These are phyloP conservation scores for Enteromius treurensis DNA, from an alignment of 2,797 vertebrate genomes.

Conservation along the genomic window DNA sequence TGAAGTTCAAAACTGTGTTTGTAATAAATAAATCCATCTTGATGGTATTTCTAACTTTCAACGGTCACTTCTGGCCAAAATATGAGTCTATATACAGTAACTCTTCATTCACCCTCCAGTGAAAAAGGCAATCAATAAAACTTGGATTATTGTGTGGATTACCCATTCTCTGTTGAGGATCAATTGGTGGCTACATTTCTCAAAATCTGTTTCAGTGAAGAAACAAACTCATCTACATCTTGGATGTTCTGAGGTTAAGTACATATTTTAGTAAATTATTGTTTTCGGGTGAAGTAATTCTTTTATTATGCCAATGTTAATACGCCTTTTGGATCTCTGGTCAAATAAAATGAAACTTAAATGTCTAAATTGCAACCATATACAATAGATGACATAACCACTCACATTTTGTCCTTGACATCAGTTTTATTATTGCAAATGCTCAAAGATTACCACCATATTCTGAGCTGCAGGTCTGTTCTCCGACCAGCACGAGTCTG, in stretches of 20 bases:
- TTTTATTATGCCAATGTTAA: not conserved
- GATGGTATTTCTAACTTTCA: not conserved
- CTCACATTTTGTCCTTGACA: not conserved
- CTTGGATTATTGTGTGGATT: not conserved
- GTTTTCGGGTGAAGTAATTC: not conserved
- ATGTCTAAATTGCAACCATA: not conserved
- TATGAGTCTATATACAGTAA: not conserved
- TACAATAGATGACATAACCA: not conserved
- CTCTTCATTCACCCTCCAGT: not conserved
- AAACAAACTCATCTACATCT: not conserved
- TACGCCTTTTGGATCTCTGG: not conserved
- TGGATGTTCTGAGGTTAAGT: not conserved
- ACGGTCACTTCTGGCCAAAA: not conserved
- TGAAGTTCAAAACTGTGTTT: not conserved
- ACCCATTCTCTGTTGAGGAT: not conserved
- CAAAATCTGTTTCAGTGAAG: not conserved
- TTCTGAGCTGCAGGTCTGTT: not conserved
- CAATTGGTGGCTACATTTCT: not conserved
- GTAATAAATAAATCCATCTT: not conserved
- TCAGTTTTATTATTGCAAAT: slow-evolving; percentile 9
- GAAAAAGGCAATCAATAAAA: not conserved
- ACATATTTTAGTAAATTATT: not conserved
- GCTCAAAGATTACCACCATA: not conserved
- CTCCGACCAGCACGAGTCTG: not conserved
- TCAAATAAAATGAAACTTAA: not conserved